These are phyloP conservation scores for Eupelmus urozonus DNA, from an alignment of 2,888 invertebrate genomes.

Conservation along the genomic window DNA sequence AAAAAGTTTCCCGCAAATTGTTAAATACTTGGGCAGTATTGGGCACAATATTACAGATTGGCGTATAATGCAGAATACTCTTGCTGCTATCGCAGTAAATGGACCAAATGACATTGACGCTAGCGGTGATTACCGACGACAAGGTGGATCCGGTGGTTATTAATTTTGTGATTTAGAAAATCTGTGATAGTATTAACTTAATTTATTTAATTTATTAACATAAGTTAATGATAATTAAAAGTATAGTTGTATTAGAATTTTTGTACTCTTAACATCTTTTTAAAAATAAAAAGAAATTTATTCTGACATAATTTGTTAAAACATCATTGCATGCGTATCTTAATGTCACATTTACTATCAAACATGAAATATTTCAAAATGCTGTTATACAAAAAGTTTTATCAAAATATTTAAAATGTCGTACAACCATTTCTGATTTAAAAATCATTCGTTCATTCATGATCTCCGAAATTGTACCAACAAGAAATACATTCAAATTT, in stretches of 20 bases:
- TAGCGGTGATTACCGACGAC: conserved; percentile 65
- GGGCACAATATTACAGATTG: conserved; percentile 5
- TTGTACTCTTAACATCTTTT: too few relatives aligned
- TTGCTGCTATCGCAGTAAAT: conserved; percentile 64
- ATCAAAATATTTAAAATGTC: too few relatives aligned
- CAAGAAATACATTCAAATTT: conserved; percentile 19
- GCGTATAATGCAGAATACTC: conserved; percentile 12
- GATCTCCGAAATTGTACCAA: too few relatives aligned
- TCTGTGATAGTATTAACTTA: background rate
- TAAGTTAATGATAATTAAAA: background rate
- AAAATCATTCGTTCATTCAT: too few relatives aligned
- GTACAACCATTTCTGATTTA: too few relatives aligned
- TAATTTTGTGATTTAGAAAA: background rate
- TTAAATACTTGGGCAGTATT: conserved; percentile 13
- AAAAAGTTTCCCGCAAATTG: background rate
- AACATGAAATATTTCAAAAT: too few relatives aligned
- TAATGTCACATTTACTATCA: too few relatives aligned
- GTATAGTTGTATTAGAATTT: too few relatives aligned
- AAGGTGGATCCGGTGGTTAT: conserved; percentile 15
- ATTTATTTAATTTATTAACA: background rate
- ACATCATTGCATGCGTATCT: too few relatives aligned
- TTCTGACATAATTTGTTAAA: too few relatives aligned
- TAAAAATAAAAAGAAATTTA: too few relatives aligned
- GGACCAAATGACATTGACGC: conserved; percentile 66
- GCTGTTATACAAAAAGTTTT: too few relatives aligned